Base-by-base conservation (phyloP, 2,888 invertebrate species). In the Acleris laterana region DNA sequence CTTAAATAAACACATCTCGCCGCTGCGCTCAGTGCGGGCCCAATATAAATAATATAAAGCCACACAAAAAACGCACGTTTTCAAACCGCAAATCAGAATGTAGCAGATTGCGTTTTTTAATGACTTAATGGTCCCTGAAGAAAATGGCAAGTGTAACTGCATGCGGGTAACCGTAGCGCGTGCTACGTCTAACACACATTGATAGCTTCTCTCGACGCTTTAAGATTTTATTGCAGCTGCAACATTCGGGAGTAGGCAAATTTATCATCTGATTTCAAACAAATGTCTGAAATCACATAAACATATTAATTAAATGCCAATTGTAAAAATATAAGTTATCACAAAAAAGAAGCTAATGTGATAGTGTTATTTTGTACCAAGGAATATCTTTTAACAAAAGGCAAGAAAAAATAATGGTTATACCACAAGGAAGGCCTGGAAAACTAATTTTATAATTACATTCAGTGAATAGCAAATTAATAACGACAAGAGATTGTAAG, bases 321-420 rank as follows among this genome's bases (percentile, higher is more conserved):
- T 60, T 28, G 17, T 17, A 44, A 48, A 22, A 48, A 48, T 63
- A 63, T 49, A 55, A 48, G n/a, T 55, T 60, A 48, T 49, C 25
- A 46, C 51, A 44, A 57, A 51, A 57, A 11, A 51, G 56, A 53
- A 25, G 25, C 53, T 13, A 38, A 19, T 11, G 42, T 42, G 16
- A 11, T 38, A 38, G 17, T 38, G 28, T 19, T 19, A 53, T 42
- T 17, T 56, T 22, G 28, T 53, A 50, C 65, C 56, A 65, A 65
- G 65, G 65, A 65, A 65, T 65, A 65, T 65, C 60, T 42, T 65
- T 65, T 61, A 64, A 49, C 25, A 55, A 52, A 48, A 64, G 38
- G 28, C 64, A 44, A 49, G 53, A 49, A 50, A 65, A 32, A 32
- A 32, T 28, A 32, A 28, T 16, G 13, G 57, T 50, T 20, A 52